Base-by-base conservation (phyloP, 2,113 vertebrate genomes). In the Condylura cristata region DNA sequence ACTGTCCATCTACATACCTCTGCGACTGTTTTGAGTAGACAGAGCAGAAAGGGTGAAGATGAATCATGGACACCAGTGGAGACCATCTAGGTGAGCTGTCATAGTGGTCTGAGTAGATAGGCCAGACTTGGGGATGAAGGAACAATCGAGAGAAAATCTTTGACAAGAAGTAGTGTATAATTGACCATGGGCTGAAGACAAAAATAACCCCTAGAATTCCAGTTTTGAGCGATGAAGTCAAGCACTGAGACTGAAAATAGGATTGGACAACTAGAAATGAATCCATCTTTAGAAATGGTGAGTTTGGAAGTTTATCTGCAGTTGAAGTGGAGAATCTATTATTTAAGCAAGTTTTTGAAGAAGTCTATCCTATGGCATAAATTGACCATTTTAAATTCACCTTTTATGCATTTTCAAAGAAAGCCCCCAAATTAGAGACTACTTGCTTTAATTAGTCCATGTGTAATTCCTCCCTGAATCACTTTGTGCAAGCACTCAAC, bases 371-470 rank as follows among this genome's bases (percentile, higher is more conserved):
- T 20, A 34, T 8, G n/a, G 41, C 37, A 90, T 34, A 78, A 68
- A 53, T 0, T 44, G 46, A 66, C 12, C 65, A 14, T 72, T 72
- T 85, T 68, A 80, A 74, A 56, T 41, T 93, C 34, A 53, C 86
- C 34, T 85, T 68, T 86, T 28, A 63, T 68, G 41, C 60, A 51
- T 74, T 66, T 95, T 74, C 30, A 72, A 78, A 85, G 46, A 85
- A 66, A 6, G 14, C 32, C 76, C 34, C 63, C 26, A 88, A 90
- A 76, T 41, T 30, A 39, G 24, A 34, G 30, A 32, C 6, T 48
- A 56, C 28, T 89, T 61, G 44, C 44, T 74, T 66, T 92, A 65
- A 95, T 76, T 85, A 79, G 68, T 28, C 18, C 14, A 60, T 66
- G 68, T 63, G 63, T 39, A 86, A 75, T 75, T 30, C 48, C 30